phyloP scores from a whole-genome alignment of 2,888 invertebrate genomes.

The Spilarctia lutea region DNA sequence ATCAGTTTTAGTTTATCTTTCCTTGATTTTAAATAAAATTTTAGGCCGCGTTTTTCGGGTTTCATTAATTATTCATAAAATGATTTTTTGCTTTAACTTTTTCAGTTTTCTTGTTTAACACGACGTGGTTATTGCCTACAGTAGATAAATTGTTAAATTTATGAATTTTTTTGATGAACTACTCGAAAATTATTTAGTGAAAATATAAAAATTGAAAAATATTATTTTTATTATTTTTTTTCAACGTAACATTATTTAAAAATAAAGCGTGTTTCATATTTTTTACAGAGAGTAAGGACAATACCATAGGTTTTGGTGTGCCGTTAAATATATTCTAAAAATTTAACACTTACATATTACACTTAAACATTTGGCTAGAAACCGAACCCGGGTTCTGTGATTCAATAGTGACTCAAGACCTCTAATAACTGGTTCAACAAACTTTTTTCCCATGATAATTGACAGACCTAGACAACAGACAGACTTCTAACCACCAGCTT shows the following conservation, averaged over 20 bases:
- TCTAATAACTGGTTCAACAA: not conserved
- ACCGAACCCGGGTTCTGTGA: too few species aligned
- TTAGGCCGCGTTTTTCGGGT: conserved; percentile 19
- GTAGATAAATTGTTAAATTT: not conserved
- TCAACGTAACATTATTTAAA: too few species aligned
- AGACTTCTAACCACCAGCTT: too few species aligned
- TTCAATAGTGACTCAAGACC: not conserved
- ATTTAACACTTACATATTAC: too few species aligned
- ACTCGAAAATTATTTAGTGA: not conserved
- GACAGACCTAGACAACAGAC: too few species aligned
- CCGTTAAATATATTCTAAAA: too few species aligned
- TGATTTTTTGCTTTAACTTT: not conserved
- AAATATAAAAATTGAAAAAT: too few species aligned
- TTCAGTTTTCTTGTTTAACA: conserved; percentile 5
- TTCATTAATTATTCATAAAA: conserved; percentile 26
- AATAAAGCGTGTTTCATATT: too few species aligned
- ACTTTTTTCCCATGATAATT: not conserved
- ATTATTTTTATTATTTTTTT: too few species aligned
- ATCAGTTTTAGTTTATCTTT: conserved; percentile 25
- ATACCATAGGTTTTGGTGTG: too few species aligned
- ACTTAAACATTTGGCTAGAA: too few species aligned
- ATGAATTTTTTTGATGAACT: not conserved
- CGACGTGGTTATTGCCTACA: not conserved
- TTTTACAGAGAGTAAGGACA: too few species aligned
- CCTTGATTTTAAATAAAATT: conserved; percentile 19